Conservation (phyloP, 92 coral and sea anemone species). For the Heteractis magnifica region DNA sequence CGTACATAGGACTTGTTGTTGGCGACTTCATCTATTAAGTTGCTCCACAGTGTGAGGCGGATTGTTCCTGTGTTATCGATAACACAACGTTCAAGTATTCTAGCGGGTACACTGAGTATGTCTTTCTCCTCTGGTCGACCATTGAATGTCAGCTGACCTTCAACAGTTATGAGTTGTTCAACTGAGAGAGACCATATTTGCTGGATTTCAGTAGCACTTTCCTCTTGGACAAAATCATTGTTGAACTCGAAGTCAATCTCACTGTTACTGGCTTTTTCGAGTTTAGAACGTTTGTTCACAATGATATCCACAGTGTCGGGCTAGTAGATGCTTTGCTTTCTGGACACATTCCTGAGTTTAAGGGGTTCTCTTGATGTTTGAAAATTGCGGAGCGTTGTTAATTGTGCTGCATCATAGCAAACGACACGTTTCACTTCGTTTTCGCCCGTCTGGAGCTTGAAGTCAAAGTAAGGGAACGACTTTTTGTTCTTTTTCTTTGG, state of each 20-base stretch:
- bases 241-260: constrained; percentile 20
- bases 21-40: constrained; percentile 23
- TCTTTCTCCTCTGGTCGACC: constrained; percentile 14
- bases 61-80: constrained; percentile 36
- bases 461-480: constrained; percentile 36
- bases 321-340: constrained; percentile 26
- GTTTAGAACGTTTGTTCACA: constrained; percentile 30
- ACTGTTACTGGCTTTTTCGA: constrained; percentile 28
- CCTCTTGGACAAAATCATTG: constrained; percentile 1
- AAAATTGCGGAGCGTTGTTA: not conserved
- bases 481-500: constrained; percentile 18
- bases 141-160: constrained; percentile 31
- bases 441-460: constrained; percentile 26
- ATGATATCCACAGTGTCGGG: constrained; percentile 18
- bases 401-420: constrained; percentile 33
- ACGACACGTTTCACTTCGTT: constrained; percentile 28
- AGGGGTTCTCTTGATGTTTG: constrained; percentile 23
- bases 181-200: not conserved
- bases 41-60: constrained; percentile 40
- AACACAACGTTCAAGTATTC: constrained; percentile 30
- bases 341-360: constrained; percentile 15
- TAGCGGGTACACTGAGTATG: constrained; percentile 2
- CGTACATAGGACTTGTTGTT: constrained; percentile 31
- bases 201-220: constrained; percentile 8
- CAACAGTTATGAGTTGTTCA: constrained; percentile 17